Evolutionary conservation across 2,888 invertebrate genomes (phyloP), one percentile per base, ranked within the genome.

Genomic region (Zele albiditarsus): DNA sequence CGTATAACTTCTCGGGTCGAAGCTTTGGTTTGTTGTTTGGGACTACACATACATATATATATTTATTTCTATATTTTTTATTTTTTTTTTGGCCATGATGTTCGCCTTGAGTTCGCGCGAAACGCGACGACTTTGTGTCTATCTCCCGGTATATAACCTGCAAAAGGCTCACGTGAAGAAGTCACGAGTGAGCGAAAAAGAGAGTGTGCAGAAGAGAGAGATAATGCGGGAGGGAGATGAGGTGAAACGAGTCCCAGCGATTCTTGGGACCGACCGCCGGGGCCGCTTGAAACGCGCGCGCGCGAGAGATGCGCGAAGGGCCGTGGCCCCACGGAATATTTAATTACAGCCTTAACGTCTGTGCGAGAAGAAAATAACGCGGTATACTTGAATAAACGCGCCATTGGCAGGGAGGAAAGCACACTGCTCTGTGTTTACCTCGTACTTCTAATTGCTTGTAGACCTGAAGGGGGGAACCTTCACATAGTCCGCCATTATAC

Each of bases 371-470:
- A 85, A 87, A 87, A 87, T 85, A 88, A 86, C 83, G 82, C 82
- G 81, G 77, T 73, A 20, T 53, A 68, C 77, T 80, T 68, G 78
- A 75, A 77, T 79, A 76, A 79, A 80, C 72, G 79, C 74, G 74
- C 74, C 79, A 69, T 78, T 76, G 75, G 77, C 69, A 62, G 62
- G 69, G 67, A 70, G 75, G 67, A 74, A 71, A 73, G 72, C 80
- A 78, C 80, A 80, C 82, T 77, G 78, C 81, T 84, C 87, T 88
- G 84, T 88, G 87, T 87, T 88, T 88, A 88, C 87, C 87, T 84
- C 87, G 86, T 87, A 86, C 85, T 87, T 87, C 87, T 88, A 88
- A 88, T 88, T 88, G 86, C 87, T 86, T 82, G 67, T 77, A 79
- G 82, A 78, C 80, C 80, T 79, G 71, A n/a, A n/a, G 62, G 46